Percentiles rank a stretch among this genome's conserved stretches.
Evolutionary conservation across 2,888 invertebrate species (phyloP).

Genomic region (Drosophila basisetae): DNA sequence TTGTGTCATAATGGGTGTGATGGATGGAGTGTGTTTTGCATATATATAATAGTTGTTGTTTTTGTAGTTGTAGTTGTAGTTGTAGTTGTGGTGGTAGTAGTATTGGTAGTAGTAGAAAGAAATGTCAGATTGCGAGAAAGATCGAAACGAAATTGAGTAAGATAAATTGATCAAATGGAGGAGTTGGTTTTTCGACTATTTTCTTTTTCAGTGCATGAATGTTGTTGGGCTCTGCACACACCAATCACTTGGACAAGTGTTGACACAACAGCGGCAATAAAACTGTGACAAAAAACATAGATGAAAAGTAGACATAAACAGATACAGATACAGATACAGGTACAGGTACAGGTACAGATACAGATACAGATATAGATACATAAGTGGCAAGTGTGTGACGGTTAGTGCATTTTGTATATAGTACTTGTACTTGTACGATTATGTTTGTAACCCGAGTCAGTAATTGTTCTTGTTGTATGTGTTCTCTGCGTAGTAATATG

Average conservation of each 20-base stretch:
- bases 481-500: neutral
- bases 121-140: slow-evolving; percentile 14
- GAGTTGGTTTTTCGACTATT: neutral
- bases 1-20: slow-evolving; percentile 27
- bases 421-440: slow-evolving; percentile 11
- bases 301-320: slow-evolving; percentile 12
- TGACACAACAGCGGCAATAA: slow-evolving; percentile 31
- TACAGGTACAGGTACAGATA: neutral
- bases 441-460: slow-evolving; percentile 7
- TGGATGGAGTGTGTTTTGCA: slow-evolving; percentile 14
- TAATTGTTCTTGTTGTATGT: neutral
- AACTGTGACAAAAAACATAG: slow-evolving; percentile 18
- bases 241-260: slow-evolving; percentile 35
- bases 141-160: slow-evolving; percentile 4
- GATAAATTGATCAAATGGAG: slow-evolving; percentile 8
- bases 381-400: slow-evolving; percentile 8
- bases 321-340: neutral
- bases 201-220: slow-evolving; percentile 31
- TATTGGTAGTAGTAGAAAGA: neutral
- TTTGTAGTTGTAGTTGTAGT: slow-evolving; percentile 2
- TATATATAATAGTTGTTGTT: neutral
- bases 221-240: slow-evolving; percentile 24
- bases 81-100: slow-evolving; percentile 1
- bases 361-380: slow-evolving; percentile 6
- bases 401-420: slow-evolving; percentile 20